Conservation (phyloP, 2,797 vertebrate genomes). For the Cetoscarus ocellatus region DNA sequence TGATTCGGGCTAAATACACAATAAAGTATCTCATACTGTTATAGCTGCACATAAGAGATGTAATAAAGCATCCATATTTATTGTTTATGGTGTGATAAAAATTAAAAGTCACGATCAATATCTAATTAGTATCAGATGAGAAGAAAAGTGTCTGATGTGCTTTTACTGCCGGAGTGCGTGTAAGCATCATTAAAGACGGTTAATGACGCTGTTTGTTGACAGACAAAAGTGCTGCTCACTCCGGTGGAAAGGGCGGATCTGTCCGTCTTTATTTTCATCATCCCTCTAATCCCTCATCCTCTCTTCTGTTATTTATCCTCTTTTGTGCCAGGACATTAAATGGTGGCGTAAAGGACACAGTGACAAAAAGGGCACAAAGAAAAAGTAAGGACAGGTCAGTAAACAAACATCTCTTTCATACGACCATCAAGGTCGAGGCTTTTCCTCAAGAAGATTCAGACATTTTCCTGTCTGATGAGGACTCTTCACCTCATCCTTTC, state of each 20-base stretch:
- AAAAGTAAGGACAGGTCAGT: no score
- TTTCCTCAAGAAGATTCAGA: constrained; percentile 3
- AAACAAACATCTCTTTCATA: no score
- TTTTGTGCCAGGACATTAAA: no score
- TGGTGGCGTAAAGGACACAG: no score
- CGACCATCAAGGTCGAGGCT: background rate
- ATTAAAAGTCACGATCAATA: constrained; percentile 23
- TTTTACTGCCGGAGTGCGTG: background rate
- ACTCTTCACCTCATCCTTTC: background rate
- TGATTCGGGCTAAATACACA: background rate
- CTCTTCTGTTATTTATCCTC: background rate
- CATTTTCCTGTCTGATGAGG: no score
- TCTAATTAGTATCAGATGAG: constrained; percentile 19
- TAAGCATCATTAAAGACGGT: constrained; percentile 60
- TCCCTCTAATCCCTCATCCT: constrained; percentile 3
- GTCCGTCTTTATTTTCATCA: constrained; percentile 29
- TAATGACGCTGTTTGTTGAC: constrained; percentile 65
- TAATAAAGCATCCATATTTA: constrained; percentile 25
- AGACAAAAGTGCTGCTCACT: constrained; percentile 55
- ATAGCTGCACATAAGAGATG: constrained; percentile 25
- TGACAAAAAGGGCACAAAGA: no score
- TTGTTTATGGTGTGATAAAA: constrained; percentile 36
- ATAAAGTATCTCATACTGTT: background rate
- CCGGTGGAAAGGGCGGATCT: constrained; percentile 66
- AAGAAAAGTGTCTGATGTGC: background rate